A percentile compares a stretch with the other conserved stretches of the same genome.
phyloP scores from a whole-genome alignment of 2,113 vertebrate species.

The Labeo catla region DNA sequence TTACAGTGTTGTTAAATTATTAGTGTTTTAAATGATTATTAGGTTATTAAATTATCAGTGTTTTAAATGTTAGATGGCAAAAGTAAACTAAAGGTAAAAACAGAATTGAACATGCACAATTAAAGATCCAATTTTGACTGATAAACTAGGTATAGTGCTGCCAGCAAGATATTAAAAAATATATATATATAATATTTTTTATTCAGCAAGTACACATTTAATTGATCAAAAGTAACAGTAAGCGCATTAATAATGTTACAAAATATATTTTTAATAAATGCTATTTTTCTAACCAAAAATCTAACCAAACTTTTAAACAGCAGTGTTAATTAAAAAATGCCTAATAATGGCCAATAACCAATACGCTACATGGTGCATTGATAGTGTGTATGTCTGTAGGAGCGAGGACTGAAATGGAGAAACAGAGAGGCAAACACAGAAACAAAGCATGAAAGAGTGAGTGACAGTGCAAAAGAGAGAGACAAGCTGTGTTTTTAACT shows the following conservation, averaged over 20 bases:
- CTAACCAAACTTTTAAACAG: neutral
- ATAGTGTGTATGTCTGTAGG: neutral
- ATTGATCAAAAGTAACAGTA: neutral
- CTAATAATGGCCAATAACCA: neutral
- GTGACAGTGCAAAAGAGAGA: neutral
- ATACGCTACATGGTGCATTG: neutral
- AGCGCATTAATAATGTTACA: neutral
- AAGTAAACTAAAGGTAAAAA: neutral
- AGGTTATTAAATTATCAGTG: neutral
- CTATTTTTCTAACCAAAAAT: neutral
- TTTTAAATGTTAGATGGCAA: neutral
- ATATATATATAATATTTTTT: neutral
- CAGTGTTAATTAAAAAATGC: neutral
- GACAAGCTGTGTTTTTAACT: neutral
- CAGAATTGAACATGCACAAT: neutral
- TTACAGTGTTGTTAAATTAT: neutral
- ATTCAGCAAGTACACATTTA: neutral
- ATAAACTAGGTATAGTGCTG: neutral
- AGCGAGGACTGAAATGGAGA: neutral
- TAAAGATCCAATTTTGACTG: neutral
- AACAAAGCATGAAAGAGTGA: neutral
- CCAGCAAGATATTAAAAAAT: neutral
- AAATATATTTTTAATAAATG: neutral
- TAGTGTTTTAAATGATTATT: neutral
- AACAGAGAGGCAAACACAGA: neutral